Evolutionary conservation across 2,113 vertebrate species (phyloP).

Genomic region (Centropus unirufus): DNA sequence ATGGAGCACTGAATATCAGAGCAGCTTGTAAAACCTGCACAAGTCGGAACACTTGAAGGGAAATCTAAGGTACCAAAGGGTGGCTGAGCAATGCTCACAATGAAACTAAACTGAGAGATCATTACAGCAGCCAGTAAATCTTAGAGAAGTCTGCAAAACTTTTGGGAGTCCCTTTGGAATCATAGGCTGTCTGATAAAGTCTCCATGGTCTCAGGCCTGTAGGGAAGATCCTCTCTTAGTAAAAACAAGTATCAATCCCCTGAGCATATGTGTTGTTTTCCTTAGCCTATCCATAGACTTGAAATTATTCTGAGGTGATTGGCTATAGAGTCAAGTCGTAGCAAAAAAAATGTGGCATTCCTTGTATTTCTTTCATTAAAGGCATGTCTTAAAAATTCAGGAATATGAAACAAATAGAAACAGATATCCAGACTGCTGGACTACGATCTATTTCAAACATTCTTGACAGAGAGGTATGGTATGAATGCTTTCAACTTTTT

Average conservation of each 20-base stretch:
- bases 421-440: background rate
- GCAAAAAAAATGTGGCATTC: background rate
- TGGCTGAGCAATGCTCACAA: background rate
- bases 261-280: background rate
- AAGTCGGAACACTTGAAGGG: background rate
- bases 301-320: background rate
- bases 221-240: background rate
- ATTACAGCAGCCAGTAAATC: background rate
- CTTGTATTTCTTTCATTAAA: background rate
- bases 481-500: background rate
- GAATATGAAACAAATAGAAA: background rate
- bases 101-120: background rate
- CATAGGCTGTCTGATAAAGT: background rate
- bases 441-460: background rate
- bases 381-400: background rate
- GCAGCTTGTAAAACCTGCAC: background rate
- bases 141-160: background rate
- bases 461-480: background rate
- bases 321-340: background rate
- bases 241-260: background rate
- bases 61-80: background rate
- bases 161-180: background rate
- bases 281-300: background rate
- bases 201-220: background rate
- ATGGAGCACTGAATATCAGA: background rate